phyloP scores from a whole-genome alignment of 2,797 vertebrate species.

The Rhyacichthys aspro region DNA sequence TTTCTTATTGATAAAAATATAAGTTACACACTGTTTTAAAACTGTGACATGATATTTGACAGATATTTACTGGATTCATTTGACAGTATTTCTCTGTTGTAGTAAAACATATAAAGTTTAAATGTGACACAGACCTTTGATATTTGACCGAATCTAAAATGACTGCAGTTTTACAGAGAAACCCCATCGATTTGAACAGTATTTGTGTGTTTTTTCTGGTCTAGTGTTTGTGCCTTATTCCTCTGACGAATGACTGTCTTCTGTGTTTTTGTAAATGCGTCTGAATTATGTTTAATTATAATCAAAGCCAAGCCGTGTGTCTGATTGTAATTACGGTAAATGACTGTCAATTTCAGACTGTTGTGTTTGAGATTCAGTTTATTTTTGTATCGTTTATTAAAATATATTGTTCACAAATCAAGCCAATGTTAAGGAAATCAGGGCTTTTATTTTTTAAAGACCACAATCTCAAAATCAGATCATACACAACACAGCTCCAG shows the following conservation, averaged over 20 bases:
- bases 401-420: neutral
- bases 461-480: neutral
- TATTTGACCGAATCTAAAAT: too few species aligned
- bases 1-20: too few species aligned
- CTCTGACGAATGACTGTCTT: neutral
- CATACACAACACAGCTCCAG: neutral
- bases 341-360: neutral
- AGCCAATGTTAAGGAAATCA: neutral
- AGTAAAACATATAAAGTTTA: too few species aligned
- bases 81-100: too few species aligned
- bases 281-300: neutral
- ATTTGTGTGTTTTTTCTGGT: too few species aligned
- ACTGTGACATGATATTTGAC: too few species aligned
- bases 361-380: neutral
- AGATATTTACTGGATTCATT: too few species aligned
- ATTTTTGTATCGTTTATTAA: neutral
- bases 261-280: constrained; percentile 2
- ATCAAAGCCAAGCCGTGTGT: neutral
- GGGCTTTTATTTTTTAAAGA: neutral
- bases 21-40: too few species aligned
- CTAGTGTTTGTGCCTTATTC: constrained; percentile 2
- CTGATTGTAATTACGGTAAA: neutral
- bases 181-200: too few species aligned
- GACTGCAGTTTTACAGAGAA: too few species aligned
- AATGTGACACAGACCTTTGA: too few species aligned